phyloP scores from a whole-genome alignment of 2,797 vertebrate species.

The Mionectes olivaceus region DNA sequence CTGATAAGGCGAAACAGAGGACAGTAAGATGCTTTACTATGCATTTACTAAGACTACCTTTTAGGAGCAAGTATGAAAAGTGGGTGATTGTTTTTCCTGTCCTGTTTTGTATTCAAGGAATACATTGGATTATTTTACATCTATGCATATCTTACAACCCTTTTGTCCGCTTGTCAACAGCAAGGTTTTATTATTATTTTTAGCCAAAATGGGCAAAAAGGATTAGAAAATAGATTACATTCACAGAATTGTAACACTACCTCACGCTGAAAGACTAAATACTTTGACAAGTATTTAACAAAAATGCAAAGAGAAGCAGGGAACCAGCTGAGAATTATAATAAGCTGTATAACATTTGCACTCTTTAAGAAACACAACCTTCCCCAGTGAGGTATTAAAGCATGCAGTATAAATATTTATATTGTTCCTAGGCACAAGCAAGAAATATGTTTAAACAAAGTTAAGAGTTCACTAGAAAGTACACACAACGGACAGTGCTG shows the following conservation, averaged over 20 bases:
- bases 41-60: not conserved
- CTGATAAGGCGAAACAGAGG: not conserved
- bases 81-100: not conserved
- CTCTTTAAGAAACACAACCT: not conserved
- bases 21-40: not conserved
- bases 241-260: not conserved
- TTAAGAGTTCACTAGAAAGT: not conserved
- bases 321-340: constrained; percentile 38
- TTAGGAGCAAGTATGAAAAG: not conserved
- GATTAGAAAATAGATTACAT: constrained; percentile 11
- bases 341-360: constrained; percentile 11
- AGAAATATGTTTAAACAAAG: not conserved
- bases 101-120: not conserved
- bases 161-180: not conserved
- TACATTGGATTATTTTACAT: not conserved
- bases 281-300: constrained; percentile 27
- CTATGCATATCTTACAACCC: not conserved
- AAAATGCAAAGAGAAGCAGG: constrained; percentile 14
- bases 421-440: not conserved
- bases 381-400: constrained; percentile 31
- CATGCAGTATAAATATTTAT: constrained; percentile 49
- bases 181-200: not conserved
- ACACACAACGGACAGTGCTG: not conserved
- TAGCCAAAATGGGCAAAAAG: constrained; percentile 1
- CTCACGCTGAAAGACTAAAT: constrained; percentile 1